Evolutionary conservation across 2,888 invertebrate genomes (phyloP), one percentile per base, ranked within the genome.

Genomic region (Nysson spinosus): DNA sequence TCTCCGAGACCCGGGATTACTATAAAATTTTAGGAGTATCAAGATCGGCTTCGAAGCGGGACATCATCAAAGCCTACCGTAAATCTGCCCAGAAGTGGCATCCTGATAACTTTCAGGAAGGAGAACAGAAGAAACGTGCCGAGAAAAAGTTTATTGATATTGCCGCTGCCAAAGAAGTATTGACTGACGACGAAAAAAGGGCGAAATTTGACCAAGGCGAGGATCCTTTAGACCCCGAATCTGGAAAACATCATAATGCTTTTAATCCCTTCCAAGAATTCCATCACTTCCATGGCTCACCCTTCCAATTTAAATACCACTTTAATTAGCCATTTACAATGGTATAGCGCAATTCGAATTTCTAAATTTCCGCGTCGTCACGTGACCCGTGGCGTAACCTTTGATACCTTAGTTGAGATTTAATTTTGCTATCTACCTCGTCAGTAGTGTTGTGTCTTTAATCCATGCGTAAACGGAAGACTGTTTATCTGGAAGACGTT

Each of bases 1-100:
- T 96, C 84, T 91, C 98, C 0, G 95, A 97, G 83, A 94, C 94
- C 82, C 89, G 98, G 72, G 99, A 99, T 88, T 99, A 99, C 88
- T 99, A 99, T 88, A 98, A 99, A 88, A 98, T 98, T 78, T 89
- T 98, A 51, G 95, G 94, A 9, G 98, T 99, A 0, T 94, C 95
- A 84, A 91, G 96, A 83, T 92, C 92, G 47, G 99, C 99, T 1
- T 92, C 90, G 43, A 99, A 99, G 88, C 93, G 93, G 82, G 97
- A 99, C 87, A 96, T 99, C 35, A 90, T 92, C 9, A 99, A 98
- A 89, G 99, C 97, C 12, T 99, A 99, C 88, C 92, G 99, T 72
- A 97, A 96, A 89, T 92, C 96, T 47, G 99, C 99, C 9, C 96
- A 97, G 88, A 95, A 98, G 87, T 99, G 99, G 98, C 99, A 99